Evolutionary conservation across 1,140 invertebrate species (phyloP).

Genomic region (Charaxes varanes): DNA sequence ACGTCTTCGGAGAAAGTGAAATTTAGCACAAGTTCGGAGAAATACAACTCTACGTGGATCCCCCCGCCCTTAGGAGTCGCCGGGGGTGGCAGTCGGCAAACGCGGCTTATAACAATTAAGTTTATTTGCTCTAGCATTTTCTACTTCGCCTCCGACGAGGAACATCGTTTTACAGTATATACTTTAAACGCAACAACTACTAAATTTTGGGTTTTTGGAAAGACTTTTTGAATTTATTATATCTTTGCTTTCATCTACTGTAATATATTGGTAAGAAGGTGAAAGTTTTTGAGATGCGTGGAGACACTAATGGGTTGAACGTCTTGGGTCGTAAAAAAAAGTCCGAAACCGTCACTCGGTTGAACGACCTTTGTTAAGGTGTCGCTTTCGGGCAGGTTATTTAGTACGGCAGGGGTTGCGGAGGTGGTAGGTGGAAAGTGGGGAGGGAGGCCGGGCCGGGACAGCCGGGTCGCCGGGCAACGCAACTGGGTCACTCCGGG

Average conservation of each 20-base stretch:
- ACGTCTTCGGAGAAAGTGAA: conserved; percentile 72
- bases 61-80: conserved; percentile 39
- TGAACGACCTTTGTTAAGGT: conserved; percentile 72
- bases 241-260: too few relatives aligned
- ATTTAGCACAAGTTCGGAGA: conserved; percentile 72
- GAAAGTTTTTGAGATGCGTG: too few relatives aligned
- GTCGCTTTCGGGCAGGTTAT: conserved; percentile 71
- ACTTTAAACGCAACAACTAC: conserved; percentile 10
- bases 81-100: conserved; percentile 48
- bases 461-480: conserved; percentile 60
- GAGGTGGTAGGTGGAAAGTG: conserved; percentile 21
- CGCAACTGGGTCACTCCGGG: conserved; percentile 70
- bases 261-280: too few relatives aligned
- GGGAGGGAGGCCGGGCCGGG: conserved; percentile 27
- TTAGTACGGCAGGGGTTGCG: conserved; percentile 43
- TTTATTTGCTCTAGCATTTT: conserved; percentile 65
- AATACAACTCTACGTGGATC: conserved; percentile 54
- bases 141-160: conserved; percentile 45
- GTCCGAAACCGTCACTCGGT: too few relatives aligned
- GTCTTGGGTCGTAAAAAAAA: conserved; percentile 3
- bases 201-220: too few relatives aligned
- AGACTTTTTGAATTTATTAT: too few relatives aligned
- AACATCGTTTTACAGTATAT: conserved; percentile 24
- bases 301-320: neutral
- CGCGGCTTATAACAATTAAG: conserved; percentile 71